Conservation (phyloP, 2,797 vertebrate genomes). For the Gouania willdenowi region DNA sequence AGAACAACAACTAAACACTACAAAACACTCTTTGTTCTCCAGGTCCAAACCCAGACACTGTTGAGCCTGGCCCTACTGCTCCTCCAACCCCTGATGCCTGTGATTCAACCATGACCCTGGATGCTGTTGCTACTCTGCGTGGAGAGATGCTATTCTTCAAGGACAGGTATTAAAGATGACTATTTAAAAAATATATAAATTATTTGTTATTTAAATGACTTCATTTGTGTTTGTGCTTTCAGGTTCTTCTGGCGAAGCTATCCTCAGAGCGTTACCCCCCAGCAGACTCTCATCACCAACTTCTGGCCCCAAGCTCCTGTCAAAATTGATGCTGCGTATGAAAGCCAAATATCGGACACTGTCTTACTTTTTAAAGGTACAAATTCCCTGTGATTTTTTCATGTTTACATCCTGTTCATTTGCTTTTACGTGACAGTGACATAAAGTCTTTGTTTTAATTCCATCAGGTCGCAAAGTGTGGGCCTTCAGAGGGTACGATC, state of each 20-base stretch:
- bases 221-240: no score
- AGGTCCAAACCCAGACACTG: constrained; percentile 61
- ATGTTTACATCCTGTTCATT: no score
- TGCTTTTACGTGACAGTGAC: neutral
- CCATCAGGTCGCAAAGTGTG: constrained; percentile 67
- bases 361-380: constrained; percentile 84
- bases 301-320: constrained; percentile 81
- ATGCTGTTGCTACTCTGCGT: constrained; percentile 78
- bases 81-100: constrained; percentile 74
- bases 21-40: constrained; percentile 2
- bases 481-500: constrained; percentile 68
- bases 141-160: constrained; percentile 85
- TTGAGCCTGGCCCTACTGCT: neutral
- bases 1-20: no score
- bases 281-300: constrained; percentile 73
- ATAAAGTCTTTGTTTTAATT: neutral
- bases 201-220: no score
- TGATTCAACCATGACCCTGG: constrained; percentile 70
- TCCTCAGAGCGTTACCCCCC: constrained; percentile 46
- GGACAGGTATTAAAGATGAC: constrained; percentile 70
- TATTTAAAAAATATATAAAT: no score
- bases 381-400: no score
- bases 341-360: constrained; percentile 67
- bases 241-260: constrained; percentile 83
- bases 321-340: constrained; percentile 82